Conservation (phyloP, 2,888 invertebrate genomes). For the Drosophila silvestris region DNA sequence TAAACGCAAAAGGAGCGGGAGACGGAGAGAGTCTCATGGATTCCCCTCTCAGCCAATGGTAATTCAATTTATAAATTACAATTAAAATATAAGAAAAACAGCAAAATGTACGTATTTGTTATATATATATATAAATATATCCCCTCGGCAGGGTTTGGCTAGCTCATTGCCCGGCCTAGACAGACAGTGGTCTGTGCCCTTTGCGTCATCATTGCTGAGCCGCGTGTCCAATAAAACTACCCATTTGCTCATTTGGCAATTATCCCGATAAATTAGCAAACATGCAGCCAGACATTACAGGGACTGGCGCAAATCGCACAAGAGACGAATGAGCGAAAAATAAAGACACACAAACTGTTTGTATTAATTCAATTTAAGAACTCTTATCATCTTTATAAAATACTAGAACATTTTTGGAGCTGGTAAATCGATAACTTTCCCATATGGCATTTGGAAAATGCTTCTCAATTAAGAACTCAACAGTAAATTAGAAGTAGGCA, state of each 20-base stretch:
- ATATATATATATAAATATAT: not conserved
- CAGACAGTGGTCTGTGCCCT: conserved; percentile 51
- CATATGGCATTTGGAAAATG: not conserved
- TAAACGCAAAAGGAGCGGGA: not conserved
- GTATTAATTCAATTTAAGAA: not conserved
- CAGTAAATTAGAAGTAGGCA: not conserved
- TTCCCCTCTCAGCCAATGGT: conserved; percentile 49
- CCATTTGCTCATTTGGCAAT: conserved; percentile 85
- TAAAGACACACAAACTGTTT: not conserved
- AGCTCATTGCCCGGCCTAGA: not conserved
- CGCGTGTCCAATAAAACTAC: conserved; percentile 84
- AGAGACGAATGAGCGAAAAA: not conserved
- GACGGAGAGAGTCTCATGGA: not conserved
- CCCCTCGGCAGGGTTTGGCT: not conserved
- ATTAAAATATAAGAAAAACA: conserved; percentile 79
- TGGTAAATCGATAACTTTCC: not conserved
- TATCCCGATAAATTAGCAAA: conserved; percentile 85
- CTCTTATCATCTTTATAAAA: not conserved
- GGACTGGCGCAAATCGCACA: not conserved
- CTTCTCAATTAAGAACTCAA: too few relatives aligned
- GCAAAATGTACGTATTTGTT: conserved; percentile 24
- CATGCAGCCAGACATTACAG: conserved; percentile 15
- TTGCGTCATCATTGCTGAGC: conserved; percentile 80
- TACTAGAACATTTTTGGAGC: not conserved
- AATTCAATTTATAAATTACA: conserved; percentile 84